A percentile compares a stretch with the other conserved stretches of the same genome.
Conservation (phyloP, 2,113 vertebrate genomes). For the Rhinolophus sinicus region DNA sequence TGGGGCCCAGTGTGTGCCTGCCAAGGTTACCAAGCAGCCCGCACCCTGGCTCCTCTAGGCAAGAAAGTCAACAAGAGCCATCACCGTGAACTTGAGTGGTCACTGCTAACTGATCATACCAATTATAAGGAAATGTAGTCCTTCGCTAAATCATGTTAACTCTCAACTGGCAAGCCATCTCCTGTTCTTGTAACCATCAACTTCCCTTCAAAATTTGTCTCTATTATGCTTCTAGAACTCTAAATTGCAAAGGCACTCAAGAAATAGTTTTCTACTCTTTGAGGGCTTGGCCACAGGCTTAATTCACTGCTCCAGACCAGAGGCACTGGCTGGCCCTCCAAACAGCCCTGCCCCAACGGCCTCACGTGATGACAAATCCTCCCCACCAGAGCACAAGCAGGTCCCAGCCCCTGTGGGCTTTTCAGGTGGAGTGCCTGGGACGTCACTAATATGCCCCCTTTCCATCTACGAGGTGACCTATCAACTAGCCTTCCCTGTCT, state of each 20-base stretch:
- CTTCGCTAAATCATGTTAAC: not conserved
- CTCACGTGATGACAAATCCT: not conserved
- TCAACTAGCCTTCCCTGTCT: not conserved
- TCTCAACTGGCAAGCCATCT: not conserved
- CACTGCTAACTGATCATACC: not conserved
- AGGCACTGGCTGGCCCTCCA: not conserved
- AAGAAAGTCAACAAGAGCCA: not conserved
- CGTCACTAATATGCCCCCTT: accelerated
- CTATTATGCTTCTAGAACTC: not conserved
- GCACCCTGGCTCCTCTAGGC: not conserved
- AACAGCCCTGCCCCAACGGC: not conserved
- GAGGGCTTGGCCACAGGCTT: no score
- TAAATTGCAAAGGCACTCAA: not conserved
- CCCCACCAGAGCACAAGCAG: not conserved
- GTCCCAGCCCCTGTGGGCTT: not conserved
- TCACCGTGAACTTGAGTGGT: not conserved
- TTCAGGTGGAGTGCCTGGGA: not conserved
- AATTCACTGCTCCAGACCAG: not conserved
- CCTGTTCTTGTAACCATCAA: not conserved
- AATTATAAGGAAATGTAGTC: not conserved
- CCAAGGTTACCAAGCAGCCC: not conserved
- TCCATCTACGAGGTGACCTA: not conserved
- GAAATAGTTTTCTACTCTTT: not conserved
- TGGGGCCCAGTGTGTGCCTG: not conserved
- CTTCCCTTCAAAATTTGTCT: not conserved